Base-by-base conservation (phyloP, 2,888 invertebrate genomes). In the Thymelicus sylvestris region DNA sequence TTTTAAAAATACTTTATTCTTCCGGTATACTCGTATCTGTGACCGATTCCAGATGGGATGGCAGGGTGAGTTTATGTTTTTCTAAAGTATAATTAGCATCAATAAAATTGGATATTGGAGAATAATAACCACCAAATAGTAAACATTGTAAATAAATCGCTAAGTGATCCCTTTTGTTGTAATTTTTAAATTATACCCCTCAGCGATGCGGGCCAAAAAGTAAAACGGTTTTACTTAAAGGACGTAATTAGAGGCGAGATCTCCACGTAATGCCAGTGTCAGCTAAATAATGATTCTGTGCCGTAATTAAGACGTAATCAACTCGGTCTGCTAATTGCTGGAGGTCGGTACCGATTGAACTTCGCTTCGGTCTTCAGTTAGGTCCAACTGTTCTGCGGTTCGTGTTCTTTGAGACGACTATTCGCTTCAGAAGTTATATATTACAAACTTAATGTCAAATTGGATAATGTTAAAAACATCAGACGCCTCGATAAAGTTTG, bases 291-390 rank as follows among this genome's bases (percentile, higher is more conserved):
- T 39, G 59, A 39, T 39, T 59, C 39, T 31, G 59, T 8, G 39
- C 59, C 39, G 38, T 39, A 59, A 59, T 59, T 59, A 59, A 59
- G 59, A 59, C 59, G 59, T 59, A 59, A 59, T 59, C 59, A 59
- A 59, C 59, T 59, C 59, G 39, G 13, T 59, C 39, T 38, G 39
- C 59, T 59, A 59, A 59, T 59, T 59, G 59, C 59, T 39, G n/a
- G 59, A 38, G 59, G 38, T 59, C 59, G 59, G 38, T 7, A 39
- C 6, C 57, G n/a, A 38, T 59, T 59, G 39, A 59, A 39, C 39
- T 59, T n/a, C n/a, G 38, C 59, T 39, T 39, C 7, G 59, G 24
- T 59, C 39, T 59, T 13, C 31, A 59, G n/a, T 39, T 59, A 38
- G 1, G 24, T 59, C 59, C 39, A 38, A 59, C 59, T 59, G n/a